Conservation (phyloP, 2,797 vertebrate genomes). For the Dicrostonyx torquatus region DNA sequence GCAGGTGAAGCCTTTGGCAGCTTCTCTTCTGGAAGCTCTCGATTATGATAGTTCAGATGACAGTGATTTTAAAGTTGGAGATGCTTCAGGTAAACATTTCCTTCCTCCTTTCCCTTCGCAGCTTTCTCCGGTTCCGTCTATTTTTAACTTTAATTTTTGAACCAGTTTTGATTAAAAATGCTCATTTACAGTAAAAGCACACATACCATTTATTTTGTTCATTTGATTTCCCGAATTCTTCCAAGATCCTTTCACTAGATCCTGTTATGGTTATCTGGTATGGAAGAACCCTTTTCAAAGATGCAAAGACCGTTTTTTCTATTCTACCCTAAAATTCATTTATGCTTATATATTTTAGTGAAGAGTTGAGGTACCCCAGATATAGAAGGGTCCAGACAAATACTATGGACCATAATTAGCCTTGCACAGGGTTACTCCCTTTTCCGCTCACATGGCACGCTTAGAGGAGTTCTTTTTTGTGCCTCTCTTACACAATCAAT, state of each 20-base stretch:
- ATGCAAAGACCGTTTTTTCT: slow-evolving; percentile 10
- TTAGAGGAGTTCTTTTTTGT: slow-evolving; percentile 36
- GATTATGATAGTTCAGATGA: slow-evolving; percentile 99
- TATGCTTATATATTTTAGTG: slow-evolving; percentile 37
- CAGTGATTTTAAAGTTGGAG: slow-evolving; percentile 99
- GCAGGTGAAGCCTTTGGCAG: slow-evolving; percentile 98
- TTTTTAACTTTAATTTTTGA: slow-evolving; percentile 25
- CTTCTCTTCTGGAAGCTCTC: slow-evolving; percentile 96
- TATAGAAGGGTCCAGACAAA: neutral
- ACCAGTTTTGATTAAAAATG: slow-evolving; percentile 55
- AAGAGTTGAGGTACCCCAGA: neutral
- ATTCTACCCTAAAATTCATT: neutral
- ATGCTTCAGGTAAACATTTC: slow-evolving; percentile 94
- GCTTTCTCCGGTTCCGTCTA: slow-evolving; percentile 53
- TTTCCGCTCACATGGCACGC: neutral
- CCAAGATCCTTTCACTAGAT: neutral
- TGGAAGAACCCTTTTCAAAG: slow-evolving; percentile 25
- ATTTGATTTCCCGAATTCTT: slow-evolving; percentile 42
- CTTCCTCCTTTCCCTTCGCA: slow-evolving; percentile 52
- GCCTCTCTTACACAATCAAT: neutral
- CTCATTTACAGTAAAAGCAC: slow-evolving; percentile 62
- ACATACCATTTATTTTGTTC: slow-evolving; percentile 56
- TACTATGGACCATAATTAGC: neutral
- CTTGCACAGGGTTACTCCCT: neutral
- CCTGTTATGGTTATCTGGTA: slow-evolving; percentile 8